Conservation (phyloP, 2,888 invertebrate species). For the Agrotis exclamationis region DNA sequence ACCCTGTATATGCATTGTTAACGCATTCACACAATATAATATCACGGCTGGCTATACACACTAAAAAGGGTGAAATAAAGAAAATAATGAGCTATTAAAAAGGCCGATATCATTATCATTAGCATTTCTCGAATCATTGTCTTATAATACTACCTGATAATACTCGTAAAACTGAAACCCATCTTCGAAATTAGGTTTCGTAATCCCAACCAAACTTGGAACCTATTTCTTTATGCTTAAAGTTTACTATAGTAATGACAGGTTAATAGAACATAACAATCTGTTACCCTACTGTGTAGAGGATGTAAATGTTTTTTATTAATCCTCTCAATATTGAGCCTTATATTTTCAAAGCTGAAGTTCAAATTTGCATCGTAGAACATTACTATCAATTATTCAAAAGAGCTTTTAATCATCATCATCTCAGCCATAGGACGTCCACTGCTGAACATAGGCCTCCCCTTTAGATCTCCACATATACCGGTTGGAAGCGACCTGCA, state of each 20-base stretch:
- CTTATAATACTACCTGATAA: conserved; percentile 27
- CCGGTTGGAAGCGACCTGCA: no score
- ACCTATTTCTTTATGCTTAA: fast-evolving
- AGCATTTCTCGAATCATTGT: conserved; percentile 26
- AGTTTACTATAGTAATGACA: conserved; percentile 6
- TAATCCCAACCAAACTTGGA: neutral
- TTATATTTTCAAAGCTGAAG: neutral
- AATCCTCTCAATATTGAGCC: neutral
- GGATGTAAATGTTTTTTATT: conserved; percentile 15
- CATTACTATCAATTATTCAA: neutral
- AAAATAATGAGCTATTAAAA: no score
- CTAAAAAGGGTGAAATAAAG: no score
- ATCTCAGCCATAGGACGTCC: no score
- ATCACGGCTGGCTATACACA: no score
- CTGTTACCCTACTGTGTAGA: conserved; percentile 12
- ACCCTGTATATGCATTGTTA: no score
- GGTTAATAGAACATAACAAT: conserved; percentile 21
- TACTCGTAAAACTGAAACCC: conserved; percentile 35
- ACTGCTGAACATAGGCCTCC: no score
- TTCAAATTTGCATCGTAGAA: neutral
- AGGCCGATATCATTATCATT: neutral
- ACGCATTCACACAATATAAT: no score
- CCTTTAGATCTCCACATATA: no score
- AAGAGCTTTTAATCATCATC: no score
- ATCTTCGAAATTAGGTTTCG: conserved; percentile 28